Evolutionary conservation across 2,797 vertebrate species (phyloP).

Genomic region (Glossophaga mutica): DNA sequence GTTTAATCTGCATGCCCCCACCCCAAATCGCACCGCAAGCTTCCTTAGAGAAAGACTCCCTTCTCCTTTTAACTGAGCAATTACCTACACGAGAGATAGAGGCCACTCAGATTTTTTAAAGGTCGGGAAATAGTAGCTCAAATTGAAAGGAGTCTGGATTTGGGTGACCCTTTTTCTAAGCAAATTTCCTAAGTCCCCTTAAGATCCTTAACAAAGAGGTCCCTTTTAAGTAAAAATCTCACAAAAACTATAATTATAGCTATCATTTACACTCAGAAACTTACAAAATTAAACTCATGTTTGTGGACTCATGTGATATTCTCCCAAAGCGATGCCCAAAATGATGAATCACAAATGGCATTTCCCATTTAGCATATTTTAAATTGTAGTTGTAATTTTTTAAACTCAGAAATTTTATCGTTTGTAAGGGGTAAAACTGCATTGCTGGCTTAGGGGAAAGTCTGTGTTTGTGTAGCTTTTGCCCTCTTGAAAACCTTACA

Average conservation of each 20-base stretch:
- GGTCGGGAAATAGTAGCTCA: not conserved
- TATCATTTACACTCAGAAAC: slow-evolving; percentile 25
- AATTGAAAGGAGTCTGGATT: not conserved
- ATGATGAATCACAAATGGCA: not conserved
- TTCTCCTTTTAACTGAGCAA: not conserved
- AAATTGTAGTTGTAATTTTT: slow-evolving; percentile 33
- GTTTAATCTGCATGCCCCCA: not conserved
- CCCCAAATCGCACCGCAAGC: not conserved
- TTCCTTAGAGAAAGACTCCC: not conserved
- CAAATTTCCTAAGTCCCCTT: not conserved
- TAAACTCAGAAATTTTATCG: not conserved
- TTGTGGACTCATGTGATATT: not conserved
- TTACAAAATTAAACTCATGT: not conserved
- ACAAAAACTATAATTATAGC: not conserved
- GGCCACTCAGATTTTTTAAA: not conserved
- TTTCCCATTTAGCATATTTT: not conserved
- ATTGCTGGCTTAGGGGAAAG: not conserved
- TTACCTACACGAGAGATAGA: not conserved
- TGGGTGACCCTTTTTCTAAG: not conserved
- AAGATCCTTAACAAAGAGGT: not conserved
- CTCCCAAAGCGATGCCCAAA: not conserved
- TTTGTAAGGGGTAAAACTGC: slow-evolving; percentile 24
- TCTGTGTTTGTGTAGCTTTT: not conserved
- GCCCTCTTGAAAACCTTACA: not conserved
- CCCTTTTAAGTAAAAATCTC: not conserved